phyloP scores from a whole-genome alignment of 2,888 invertebrate species.

The Brachyopa scutellaris region DNA sequence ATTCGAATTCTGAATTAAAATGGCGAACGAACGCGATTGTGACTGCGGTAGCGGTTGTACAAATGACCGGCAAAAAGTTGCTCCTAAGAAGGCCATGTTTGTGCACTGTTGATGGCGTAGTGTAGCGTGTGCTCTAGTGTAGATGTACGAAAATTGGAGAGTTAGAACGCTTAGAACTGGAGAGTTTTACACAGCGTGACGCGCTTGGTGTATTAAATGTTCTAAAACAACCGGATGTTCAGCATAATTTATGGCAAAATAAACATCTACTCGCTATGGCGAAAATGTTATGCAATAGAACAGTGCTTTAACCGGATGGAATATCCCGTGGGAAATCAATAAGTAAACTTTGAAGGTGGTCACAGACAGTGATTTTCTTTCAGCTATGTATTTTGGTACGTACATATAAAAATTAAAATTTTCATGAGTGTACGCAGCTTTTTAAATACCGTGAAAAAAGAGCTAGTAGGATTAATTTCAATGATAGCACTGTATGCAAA shows the following conservation, averaged over 20 bases:
- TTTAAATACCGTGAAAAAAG: no score
- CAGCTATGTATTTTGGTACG: no score
- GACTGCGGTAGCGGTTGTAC: constrained; percentile 61
- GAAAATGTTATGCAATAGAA: constrained; percentile 35
- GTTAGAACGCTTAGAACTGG: constrained; percentile 26
- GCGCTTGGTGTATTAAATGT: background rate
- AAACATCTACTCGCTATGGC: background rate
- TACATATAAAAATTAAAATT: no score
- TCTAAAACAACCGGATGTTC: constrained; percentile 37
- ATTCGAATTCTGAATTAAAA: constrained; percentile 62
- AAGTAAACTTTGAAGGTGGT: no score
- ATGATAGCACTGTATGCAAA: no score
- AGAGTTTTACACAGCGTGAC: constrained; percentile 24
- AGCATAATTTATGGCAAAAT: background rate
- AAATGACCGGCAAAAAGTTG: constrained; percentile 69
- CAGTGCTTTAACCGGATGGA: constrained; percentile 22
- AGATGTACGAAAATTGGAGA: constrained; percentile 44
- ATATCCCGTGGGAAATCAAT: constrained; percentile 18
- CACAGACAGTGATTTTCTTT: no score
- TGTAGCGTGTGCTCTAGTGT: constrained; percentile 41
- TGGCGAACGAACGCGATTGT: constrained; percentile 70
- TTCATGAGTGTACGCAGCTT: no score
- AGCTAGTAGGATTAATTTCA: no score
- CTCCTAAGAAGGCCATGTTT: constrained; percentile 68
- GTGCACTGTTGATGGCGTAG: constrained; percentile 63